A percentile compares a stretch with the other conserved stretches of the same genome.
phyloP scores from a whole-genome alignment of 2,113 vertebrate species.

The Furnarius figulus region DNA sequence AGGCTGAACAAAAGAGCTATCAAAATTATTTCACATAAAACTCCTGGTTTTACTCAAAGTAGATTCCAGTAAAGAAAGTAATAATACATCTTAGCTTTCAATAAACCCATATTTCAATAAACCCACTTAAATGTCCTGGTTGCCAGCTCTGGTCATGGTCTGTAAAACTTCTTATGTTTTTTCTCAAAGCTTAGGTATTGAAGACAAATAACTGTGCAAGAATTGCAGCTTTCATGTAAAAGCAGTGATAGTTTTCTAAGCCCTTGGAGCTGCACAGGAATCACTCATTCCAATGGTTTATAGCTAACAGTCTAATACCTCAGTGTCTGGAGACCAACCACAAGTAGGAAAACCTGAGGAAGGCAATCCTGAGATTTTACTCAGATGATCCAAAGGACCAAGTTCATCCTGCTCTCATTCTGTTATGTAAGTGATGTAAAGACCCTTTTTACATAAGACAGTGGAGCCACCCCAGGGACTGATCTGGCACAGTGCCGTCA shows the following conservation, averaged over 20 bases:
- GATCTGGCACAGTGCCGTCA: not conserved
- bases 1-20: not conserved
- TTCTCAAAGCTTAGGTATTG: not conserved
- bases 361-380: not conserved
- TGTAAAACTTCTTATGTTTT: not conserved
- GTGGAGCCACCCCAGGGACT: not conserved
- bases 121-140: not conserved
- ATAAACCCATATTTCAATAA: not conserved
- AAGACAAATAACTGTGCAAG: not conserved
- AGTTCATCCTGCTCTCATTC: not conserved
- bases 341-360: not conserved
- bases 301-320: not conserved
- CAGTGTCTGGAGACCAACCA: not conserved
- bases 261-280: not conserved
- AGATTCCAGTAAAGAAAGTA: not conserved
- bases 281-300: not conserved
- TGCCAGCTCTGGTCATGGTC: not conserved
- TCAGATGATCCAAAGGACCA: not conserved
- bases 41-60: not conserved
- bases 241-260: not conserved
- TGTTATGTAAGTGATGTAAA: not conserved
- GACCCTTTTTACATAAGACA: not conserved
- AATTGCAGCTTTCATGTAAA: not conserved
- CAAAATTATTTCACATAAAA: not conserved
- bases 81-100: not conserved